Evolutionary conservation across 2,797 vertebrate genomes (phyloP), one percentile per base, ranked within the genome.

Genomic region (Tachyglossus aculeatus): DNA sequence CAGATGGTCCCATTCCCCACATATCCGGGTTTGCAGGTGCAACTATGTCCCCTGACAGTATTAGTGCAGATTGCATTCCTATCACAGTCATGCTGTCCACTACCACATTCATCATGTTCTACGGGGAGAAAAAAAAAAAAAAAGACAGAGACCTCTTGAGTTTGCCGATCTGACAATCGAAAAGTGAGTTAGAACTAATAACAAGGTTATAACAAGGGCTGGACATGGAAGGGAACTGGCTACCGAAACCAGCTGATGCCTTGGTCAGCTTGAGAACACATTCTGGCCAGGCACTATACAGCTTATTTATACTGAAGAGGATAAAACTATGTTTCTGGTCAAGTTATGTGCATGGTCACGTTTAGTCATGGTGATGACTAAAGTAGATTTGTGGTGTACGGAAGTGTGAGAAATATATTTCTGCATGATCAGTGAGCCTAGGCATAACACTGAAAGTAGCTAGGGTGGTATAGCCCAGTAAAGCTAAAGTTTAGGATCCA

Each of bases 1-100:
- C 96, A 98, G 91, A 95, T 81, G 91, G 96, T 97, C 56, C 97
- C 96, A 0, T 97, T 97, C 33, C 97, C 96, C 84, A 98, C 93
- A 0, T 96, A 97, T 34, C 97, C 97, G 0, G 96, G 96, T 78
- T 96, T 96, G 90, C 97, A 98, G 90, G 95, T 97, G 77, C 97
- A 98, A 92, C 95, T 95, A 78, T 98, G 96, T 57, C 96, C 96
- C 78, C 93, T 90, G 86, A 98, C 91, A 24, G 96, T 95, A 87
- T 97, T 98, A 37, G 96, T 96, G 82, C 97, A 98, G 92, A 98
- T 96, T 71, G 96, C 96, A 1, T 95, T 96, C 78, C 93, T 89
- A 31, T 98, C 95, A 67, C 97, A 98, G 74, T 78, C 88, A 78
- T 92, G 94, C 73, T 93, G 84, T 41, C 88, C 90, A 0, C 88